Conservation (phyloP, 2,888 invertebrate species). For the Orgyia antiqua region DNA sequence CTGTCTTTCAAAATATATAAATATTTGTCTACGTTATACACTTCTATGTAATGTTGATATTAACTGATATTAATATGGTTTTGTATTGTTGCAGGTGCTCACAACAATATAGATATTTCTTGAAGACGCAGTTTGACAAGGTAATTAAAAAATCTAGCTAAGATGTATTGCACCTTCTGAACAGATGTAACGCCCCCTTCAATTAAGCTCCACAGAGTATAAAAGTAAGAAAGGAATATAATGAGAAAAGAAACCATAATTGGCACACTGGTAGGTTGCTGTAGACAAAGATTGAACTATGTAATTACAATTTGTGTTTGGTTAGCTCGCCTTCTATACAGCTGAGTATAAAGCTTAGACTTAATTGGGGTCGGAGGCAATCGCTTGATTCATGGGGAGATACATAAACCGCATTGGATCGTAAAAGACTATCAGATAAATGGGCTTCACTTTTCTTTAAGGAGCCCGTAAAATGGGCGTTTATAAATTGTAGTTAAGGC, state of each 20-base stretch:
- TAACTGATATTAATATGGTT: conserved; percentile 22
- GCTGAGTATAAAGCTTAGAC: too few relatives aligned
- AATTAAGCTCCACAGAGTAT: conserved; percentile 11
- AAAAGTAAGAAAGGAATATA: conserved; percentile 8
- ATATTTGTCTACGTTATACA: too few relatives aligned
- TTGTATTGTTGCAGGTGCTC: conserved; percentile 44
- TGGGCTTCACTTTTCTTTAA: too few relatives aligned
- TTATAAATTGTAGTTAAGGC: too few relatives aligned
- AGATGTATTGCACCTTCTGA: conserved; percentile 22
- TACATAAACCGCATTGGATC: too few relatives aligned
- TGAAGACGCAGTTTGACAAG: conserved; percentile 36
- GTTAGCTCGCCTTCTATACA: too few relatives aligned
- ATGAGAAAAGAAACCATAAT: background rate
- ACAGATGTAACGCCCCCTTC: conserved; percentile 17
- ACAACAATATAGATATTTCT: conserved; percentile 25
- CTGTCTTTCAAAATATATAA: too few relatives aligned
- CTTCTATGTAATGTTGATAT: too few relatives aligned
- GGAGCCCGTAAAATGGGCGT: too few relatives aligned
- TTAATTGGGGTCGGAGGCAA: too few relatives aligned
- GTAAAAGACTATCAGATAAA: too few relatives aligned
- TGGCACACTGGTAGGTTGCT: background rate
- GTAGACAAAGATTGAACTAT: background rate
- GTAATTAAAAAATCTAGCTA: conserved; percentile 45
- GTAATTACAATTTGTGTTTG: background rate
- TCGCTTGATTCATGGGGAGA: too few relatives aligned